Conservation (phyloP, 2,113 vertebrate genomes). For the Xenopus laevis region DNA sequence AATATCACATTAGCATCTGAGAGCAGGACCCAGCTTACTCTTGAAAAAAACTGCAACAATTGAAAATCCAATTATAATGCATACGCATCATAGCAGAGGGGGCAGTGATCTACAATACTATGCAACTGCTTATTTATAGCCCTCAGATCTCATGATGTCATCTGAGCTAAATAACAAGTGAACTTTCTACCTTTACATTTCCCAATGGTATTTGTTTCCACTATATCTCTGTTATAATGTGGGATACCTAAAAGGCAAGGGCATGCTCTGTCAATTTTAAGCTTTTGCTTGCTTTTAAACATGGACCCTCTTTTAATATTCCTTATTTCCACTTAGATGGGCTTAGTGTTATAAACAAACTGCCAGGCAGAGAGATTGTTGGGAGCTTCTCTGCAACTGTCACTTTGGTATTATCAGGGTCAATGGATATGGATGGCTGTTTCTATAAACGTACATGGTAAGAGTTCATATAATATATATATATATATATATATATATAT, state of each 20-base stretch:
- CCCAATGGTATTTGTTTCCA: slow-evolving; percentile 35
- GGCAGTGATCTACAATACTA: background rate
- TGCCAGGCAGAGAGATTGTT: slow-evolving; percentile 9
- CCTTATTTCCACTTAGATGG: slow-evolving; percentile 49
- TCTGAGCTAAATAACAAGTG: slow-evolving; percentile 55
- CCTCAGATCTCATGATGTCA: slow-evolving; percentile 38
- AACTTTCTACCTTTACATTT: slow-evolving; percentile 49
- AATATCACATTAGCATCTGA: slow-evolving; percentile 39
- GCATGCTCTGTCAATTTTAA: slow-evolving; percentile 51
- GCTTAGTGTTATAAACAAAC: slow-evolving; percentile 16
- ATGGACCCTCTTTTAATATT: slow-evolving; percentile 52
- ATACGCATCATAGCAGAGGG: slow-evolving; percentile 14
- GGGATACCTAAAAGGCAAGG: slow-evolving; percentile 53
- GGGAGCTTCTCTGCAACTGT: slow-evolving; percentile 19
- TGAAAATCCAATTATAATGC: slow-evolving; percentile 33
- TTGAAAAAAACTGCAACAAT: slow-evolving; percentile 14
- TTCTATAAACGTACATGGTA: background rate
- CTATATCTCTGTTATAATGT: slow-evolving; percentile 9
- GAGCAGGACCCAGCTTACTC: slow-evolving; percentile 5
- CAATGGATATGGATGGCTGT: slow-evolving; percentile 11
- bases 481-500: too few relatives aligned
- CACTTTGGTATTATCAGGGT: slow-evolving; percentile 6
- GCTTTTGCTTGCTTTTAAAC: slow-evolving; percentile 49
- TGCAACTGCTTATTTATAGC: slow-evolving; percentile 35
- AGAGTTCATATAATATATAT: too few relatives aligned